These are phyloP conservation scores for Buceros bicornis DNA, from an alignment of 2,797 vertebrate species.

Conservation along the genomic window DNA sequence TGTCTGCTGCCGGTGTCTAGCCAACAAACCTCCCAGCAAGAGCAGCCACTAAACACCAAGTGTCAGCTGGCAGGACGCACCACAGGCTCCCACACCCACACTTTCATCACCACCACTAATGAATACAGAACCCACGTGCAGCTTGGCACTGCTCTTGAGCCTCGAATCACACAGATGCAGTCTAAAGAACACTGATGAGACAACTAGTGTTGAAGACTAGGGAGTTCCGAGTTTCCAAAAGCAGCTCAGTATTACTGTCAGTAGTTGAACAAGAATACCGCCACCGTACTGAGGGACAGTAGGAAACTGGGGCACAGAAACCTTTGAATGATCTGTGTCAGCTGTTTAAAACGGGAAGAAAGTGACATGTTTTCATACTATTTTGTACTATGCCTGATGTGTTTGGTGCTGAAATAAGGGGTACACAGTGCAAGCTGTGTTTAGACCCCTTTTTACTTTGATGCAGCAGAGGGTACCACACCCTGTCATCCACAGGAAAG, in stretches of 20 bases:
- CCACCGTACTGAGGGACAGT: not conserved
- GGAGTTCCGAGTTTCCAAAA: conserved; percentile 72
- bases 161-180: conserved; percentile 66
- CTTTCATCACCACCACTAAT: conserved; percentile 81
- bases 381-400: not conserved
- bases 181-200: conserved; percentile 67
- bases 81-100: conserved; percentile 72
- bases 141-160: conserved; percentile 79
- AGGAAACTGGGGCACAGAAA: not conserved
- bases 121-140: conserved; percentile 82
- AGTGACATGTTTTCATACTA: not conserved
- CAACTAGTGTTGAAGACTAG: conserved; percentile 67
- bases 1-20: conserved; percentile 73
- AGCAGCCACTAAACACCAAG: conserved; percentile 78
- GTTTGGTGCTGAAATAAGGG: not conserved
- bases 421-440: not conserved
- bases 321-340: not conserved
- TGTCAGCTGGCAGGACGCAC: conserved; percentile 81
- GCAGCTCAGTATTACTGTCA: conserved; percentile 52
- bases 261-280: conserved; percentile 3
- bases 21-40: conserved; percentile 77
- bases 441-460: not conserved
- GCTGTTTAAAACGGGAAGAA: not conserved
- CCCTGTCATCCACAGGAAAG: rapidly evolving
- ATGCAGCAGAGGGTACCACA: not conserved